Evolutionary conservation across 2,888 invertebrate genomes (phyloP).

Genomic region (Morpho deidamia): DNA sequence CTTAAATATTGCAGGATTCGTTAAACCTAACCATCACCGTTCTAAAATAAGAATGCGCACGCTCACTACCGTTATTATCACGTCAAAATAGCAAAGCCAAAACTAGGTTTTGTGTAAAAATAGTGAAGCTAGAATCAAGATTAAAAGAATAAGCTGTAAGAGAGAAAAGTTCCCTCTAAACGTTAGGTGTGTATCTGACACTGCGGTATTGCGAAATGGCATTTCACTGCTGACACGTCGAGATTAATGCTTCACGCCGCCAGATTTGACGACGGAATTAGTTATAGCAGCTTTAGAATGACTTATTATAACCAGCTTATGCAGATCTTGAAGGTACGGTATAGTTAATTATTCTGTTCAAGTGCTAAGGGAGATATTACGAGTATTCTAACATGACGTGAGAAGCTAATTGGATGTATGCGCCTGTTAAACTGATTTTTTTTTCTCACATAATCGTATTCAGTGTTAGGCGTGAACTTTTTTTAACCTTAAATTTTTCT

Average conservation of each 20-base stretch:
- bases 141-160: neutral
- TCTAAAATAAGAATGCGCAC: too few relatives aligned
- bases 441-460: too few relatives aligned
- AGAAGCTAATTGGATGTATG: too few relatives aligned
- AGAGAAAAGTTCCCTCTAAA: neutral
- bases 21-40: too few relatives aligned
- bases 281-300: constrained; percentile 4
- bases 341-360: constrained; percentile 3
- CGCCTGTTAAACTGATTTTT: too few relatives aligned
- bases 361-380: neutral
- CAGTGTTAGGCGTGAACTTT: too few relatives aligned
- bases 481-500: too few relatives aligned
- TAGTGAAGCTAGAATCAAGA: neutral
- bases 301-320: constrained; percentile 3
- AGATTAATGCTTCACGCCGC: constrained; percentile 9
- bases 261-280: constrained; percentile 1
- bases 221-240: constrained; percentile 7
- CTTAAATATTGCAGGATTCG: too few relatives aligned
- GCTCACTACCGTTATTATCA: too few relatives aligned
- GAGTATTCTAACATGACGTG: too few relatives aligned
- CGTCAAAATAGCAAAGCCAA: too few relatives aligned
- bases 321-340: neutral
- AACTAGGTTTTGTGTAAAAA: too few relatives aligned
- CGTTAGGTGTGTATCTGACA: constrained; percentile 2
- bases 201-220: constrained; percentile 8